phyloP scores from a whole-genome alignment of 2,113 vertebrate species.

The Indicator indicator region DNA sequence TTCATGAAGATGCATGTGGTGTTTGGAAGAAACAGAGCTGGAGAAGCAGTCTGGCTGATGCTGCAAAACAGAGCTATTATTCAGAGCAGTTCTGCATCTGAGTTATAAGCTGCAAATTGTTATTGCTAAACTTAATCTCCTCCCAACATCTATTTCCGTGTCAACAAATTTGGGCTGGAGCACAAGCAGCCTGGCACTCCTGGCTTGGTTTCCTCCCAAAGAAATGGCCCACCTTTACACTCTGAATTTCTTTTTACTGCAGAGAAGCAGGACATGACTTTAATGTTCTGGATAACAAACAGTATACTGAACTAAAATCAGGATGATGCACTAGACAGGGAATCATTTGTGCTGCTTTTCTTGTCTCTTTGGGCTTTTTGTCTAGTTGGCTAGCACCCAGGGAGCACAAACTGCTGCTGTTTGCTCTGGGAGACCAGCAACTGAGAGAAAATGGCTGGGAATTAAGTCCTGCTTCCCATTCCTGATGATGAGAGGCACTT shows the following conservation, averaged over 20 bases:
- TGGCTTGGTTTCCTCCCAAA: neutral
- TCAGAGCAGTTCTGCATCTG: neutral
- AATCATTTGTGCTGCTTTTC: neutral
- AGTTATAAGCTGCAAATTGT: neutral
- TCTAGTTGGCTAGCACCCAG: neutral
- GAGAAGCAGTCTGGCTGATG: neutral
- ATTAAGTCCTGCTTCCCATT: neutral
- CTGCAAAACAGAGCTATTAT: neutral
- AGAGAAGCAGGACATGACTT: neutral
- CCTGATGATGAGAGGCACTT: neutral
- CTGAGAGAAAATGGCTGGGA: neutral
- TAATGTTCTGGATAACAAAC: neutral
- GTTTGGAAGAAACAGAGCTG: neutral
- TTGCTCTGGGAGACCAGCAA: neutral
- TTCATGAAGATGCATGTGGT: neutral
- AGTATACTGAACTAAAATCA: neutral
- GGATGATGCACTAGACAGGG: neutral
- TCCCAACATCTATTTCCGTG: fast-evolving
- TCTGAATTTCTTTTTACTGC: neutral
- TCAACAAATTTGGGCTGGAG: neutral
- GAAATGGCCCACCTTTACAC: neutral
- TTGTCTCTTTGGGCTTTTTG: constrained; percentile 16
- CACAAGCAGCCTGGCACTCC: neutral
- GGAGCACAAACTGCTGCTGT: neutral
- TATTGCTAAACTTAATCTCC: neutral